Conservation (phyloP, 2,113 vertebrate genomes). For the Polypterus bichir region DNA sequence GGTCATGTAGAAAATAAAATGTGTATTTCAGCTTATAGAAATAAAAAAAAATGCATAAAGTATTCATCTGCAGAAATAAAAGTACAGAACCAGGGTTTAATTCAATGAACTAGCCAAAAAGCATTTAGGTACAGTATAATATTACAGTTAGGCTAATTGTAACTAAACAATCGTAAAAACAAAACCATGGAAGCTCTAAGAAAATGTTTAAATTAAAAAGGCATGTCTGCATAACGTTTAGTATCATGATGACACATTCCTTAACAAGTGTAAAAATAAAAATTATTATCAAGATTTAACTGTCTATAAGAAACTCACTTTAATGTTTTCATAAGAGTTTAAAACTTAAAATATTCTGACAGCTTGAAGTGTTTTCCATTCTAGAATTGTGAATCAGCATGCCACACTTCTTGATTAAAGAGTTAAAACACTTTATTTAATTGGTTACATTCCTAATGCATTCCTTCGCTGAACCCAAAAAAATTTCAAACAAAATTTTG, state of each 20-base stretch:
- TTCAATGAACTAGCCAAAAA: slow-evolving; percentile 49
- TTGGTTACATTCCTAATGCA: not conserved
- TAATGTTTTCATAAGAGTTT: not conserved
- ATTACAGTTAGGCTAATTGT: slow-evolving; percentile 37
- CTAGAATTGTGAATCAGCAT: not conserved
- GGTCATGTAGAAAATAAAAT: not conserved
- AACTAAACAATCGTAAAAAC: slow-evolving; percentile 58
- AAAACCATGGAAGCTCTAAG: slow-evolving; percentile 50
- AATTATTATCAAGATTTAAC: slow-evolving; percentile 22
- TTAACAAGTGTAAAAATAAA: slow-evolving; percentile 7
- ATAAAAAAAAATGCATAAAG: slow-evolving; percentile 32
- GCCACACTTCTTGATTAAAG: not conserved
- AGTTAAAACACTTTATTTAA: not conserved
- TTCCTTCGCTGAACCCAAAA: not conserved
- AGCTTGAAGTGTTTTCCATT: slow-evolving; percentile 20
- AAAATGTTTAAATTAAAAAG: slow-evolving; percentile 47
- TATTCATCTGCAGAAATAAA: slow-evolving; percentile 68
- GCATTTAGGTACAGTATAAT: slow-evolving; percentile 29
- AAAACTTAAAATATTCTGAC: slow-evolving; percentile 23
- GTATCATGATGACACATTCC: slow-evolving; percentile 28
- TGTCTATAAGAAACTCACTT: slow-evolving; percentile 24
- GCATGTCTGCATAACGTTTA: slow-evolving; percentile 50
- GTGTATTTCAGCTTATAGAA: slow-evolving; percentile 16
- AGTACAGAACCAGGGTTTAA: slow-evolving; percentile 56
- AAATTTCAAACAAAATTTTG: not conserved